Evolutionary conservation across 2,797 vertebrate species (phyloP).

Genomic region (Paramormyrops hopkinsi): DNA sequence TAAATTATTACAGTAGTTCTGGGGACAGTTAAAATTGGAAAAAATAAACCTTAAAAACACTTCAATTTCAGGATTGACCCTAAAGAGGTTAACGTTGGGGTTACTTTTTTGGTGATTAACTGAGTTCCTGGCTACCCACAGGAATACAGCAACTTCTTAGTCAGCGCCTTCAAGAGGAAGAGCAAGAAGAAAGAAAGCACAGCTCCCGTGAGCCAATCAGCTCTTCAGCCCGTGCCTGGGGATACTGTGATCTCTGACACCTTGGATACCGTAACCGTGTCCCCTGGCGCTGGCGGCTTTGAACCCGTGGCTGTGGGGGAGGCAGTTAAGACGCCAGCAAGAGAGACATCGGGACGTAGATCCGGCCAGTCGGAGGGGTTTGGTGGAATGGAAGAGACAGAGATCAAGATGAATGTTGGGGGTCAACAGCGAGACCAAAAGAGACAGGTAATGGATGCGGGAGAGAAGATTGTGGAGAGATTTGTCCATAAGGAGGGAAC

Average conservation of each 20-base stretch:
- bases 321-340: constrained; percentile 19
- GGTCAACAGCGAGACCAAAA: not conserved
- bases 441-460: not conserved
- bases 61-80: not conserved
- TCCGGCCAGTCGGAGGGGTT: constrained; percentile 19
- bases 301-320: constrained; percentile 55
- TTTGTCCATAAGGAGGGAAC: constrained; percentile 23
- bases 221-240: constrained; percentile 32
- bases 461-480: constrained; percentile 38
- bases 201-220: constrained; percentile 13
- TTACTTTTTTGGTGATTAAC: not conserved
- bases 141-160: constrained; percentile 62
- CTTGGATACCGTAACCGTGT: constrained; percentile 44
- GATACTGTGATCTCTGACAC: constrained; percentile 46
- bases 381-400: not conserved
- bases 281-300: constrained; percentile 39
- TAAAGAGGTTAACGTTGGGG: not conserved
- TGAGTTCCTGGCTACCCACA: constrained; percentile 23
- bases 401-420: not conserved
- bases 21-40: not conserved
- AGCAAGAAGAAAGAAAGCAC: constrained; percentile 48
- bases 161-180: constrained; percentile 54
- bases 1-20: not conserved
- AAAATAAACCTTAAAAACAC: not conserved
- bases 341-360: not conserved